Evolutionary conservation across 2,888 invertebrate genomes (phyloP).

Genomic region (Carpatolechia fugitivella): DNA sequence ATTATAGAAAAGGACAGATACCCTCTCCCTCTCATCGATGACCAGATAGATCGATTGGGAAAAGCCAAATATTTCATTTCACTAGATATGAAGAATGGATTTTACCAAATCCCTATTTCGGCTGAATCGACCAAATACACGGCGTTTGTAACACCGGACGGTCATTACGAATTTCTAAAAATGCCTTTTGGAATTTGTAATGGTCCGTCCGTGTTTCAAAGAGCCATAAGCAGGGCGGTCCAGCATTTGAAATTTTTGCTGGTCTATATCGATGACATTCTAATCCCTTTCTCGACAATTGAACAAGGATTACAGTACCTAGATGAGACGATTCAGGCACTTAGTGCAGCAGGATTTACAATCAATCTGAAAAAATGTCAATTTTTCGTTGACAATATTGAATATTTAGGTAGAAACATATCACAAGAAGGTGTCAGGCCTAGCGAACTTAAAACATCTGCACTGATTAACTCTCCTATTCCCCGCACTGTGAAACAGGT

Average conservation of each 20-base stretch:
- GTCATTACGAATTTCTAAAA: constrained; percentile 24
- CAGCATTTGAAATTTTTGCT: constrained; percentile 21
- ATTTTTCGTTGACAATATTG: constrained; percentile 23
- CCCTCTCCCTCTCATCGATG: constrained; percentile 26
- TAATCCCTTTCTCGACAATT: constrained; percentile 20
- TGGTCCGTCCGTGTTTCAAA: constrained; percentile 25
- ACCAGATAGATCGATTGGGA: constrained; percentile 26
- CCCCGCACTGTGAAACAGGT: constrained; percentile 25
- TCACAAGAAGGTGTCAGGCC: constrained; percentile 26
- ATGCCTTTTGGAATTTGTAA: constrained; percentile 29
- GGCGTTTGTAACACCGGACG: constrained; percentile 22
- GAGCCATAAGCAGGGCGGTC: constrained; percentile 22
- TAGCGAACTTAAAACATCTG: constrained; percentile 22
- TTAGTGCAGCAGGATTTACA: constrained; percentile 17
- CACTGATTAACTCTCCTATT: constrained; percentile 20
- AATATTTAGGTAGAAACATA: constrained; percentile 27
- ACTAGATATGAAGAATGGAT: constrained; percentile 23
- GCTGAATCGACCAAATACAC: constrained; percentile 22
- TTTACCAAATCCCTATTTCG: constrained; percentile 21
- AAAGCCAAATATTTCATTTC: constrained; percentile 21
- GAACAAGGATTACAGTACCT: constrained; percentile 20
- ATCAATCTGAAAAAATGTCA: constrained; percentile 23
- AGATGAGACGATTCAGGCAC: constrained; percentile 15
- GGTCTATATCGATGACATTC: constrained; percentile 26
- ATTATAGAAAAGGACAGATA: constrained; percentile 23